A percentile compares a stretch with the other conserved stretches of the same genome.
These are phyloP conservation scores for Saccostrea echinata DNA, from an alignment of 1,140 invertebrate species.

Conservation along the genomic window DNA sequence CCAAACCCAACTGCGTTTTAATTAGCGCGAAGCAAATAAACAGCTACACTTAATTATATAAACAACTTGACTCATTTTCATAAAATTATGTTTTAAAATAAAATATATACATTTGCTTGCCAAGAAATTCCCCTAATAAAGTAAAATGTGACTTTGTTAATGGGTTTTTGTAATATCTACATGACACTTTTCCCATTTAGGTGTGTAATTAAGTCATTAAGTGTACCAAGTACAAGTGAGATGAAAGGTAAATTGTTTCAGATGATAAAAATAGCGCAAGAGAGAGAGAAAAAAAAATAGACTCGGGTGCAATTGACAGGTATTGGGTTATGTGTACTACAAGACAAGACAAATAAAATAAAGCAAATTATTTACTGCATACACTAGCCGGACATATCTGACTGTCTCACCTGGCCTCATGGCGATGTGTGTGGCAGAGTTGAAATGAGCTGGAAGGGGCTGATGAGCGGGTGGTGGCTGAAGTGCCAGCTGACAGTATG, in stretches of 20 bases:
- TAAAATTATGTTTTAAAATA: constrained; percentile 12
- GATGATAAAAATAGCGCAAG: neutral
- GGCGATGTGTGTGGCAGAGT: constrained; percentile 74
- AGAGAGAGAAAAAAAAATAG: too few species aligned
- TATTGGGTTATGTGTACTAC: too few species aligned
- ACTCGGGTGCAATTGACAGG: too few species aligned
- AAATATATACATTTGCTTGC: neutral
- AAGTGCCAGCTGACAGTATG: constrained; percentile 65
- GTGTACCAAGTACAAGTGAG: neutral
- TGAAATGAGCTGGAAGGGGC: constrained; percentile 74
- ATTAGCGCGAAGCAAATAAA: constrained; percentile 16
- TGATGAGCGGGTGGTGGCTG: constrained; percentile 74
- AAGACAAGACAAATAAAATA: neutral
- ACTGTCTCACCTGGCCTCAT: constrained; percentile 75
- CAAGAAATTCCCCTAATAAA: constrained; percentile 2
- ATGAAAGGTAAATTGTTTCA: neutral
- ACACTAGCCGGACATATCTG: neutral
- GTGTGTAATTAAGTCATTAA: constrained; percentile 25
- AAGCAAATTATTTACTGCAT: neutral
- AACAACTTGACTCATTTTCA: constrained; percentile 35
- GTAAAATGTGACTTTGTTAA: constrained; percentile 15
- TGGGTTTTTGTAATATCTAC: constrained; percentile 12
- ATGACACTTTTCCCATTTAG: constrained; percentile 11
- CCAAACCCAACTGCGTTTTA: constrained; percentile 5
- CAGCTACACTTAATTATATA: constrained; percentile 30